Base-by-base conservation (phyloP, 2,888 invertebrate species). In the Hipparchia sbordonii region DNA sequence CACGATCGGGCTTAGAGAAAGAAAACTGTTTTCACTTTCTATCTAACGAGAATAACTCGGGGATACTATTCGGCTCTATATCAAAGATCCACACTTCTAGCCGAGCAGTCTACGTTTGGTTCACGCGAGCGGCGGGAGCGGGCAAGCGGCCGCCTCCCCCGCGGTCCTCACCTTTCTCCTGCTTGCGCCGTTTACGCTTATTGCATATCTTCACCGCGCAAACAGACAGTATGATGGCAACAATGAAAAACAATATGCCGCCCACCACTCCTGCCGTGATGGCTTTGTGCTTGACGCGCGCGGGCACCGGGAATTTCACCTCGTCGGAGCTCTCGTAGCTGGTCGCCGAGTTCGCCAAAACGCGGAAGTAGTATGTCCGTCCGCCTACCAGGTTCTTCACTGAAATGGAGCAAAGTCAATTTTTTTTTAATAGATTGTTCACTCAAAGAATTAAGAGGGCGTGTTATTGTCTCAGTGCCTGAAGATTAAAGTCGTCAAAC, bases 161-260 rank as follows among this genome's bases (percentile, higher is more conserved):
- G 63, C 63, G 60, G n/a, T 70, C n/a, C 94, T 94, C 95, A 98
- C 99, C 98, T 97, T 98, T 98, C 95, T 98, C 98, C 94, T 98
- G 98, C 96, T 98, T 98, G 95, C 98, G 97, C 85, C 98, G 96
- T 94, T 98, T 98, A 88, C 98, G 95, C 94, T 98, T 98, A 95
- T 98, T 99, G 96, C 98, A 98, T 92, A 98, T 98, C 95, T 99
- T 98, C 87, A 99, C 98, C 84, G 98, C 98, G 95, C 99, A 98
- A 87, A 99, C 97, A 84, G 98, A 98, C 85, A 99, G 96, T 87
- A 99, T 98, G 93, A 99, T 98, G 91, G 98, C 98, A 86, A 99
- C 98, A 87, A 99, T 97, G 95, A 99, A 98, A 95, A 99, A 99
- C 88, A 99, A 95, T 85, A 99, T 97, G 80, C 99, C 99, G 83